These are phyloP conservation scores for Oncorhynchus gorbuscha DNA, from an alignment of 2,113 vertebrate species.

Conservation along the genomic window DNA sequence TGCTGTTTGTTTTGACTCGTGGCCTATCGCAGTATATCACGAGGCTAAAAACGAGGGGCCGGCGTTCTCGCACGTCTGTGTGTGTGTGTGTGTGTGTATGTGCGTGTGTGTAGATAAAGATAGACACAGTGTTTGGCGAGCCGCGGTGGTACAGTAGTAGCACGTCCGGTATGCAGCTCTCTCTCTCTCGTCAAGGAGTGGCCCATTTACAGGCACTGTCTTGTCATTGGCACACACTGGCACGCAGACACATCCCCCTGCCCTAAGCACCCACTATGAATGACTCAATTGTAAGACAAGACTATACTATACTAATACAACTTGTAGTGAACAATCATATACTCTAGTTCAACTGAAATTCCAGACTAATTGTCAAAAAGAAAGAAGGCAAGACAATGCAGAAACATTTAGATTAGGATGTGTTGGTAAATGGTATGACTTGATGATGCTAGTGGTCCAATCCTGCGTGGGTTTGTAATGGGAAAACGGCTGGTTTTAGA, in stretches of 20 bases:
- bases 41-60: background rate
- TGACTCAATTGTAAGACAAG: background rate
- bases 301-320: too few relatives aligned
- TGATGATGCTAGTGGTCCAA: background rate
- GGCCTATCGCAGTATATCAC: background rate
- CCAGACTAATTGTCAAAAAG: too few relatives aligned
- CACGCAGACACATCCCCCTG: background rate
- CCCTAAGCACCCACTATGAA: background rate
- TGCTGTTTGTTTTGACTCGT: slow-evolving; percentile 14
- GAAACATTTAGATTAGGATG: background rate
- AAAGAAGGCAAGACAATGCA: too few relatives aligned
- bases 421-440: background rate
- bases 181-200: background rate
- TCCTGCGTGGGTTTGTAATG: background rate
- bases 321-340: too few relatives aligned
- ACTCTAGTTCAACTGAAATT: too few relatives aligned
- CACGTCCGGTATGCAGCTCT: background rate
- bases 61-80: background rate
- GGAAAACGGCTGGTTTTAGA: background rate
- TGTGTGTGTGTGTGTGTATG: background rate
- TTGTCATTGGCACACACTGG: background rate
- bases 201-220: background rate
- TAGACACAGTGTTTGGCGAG: background rate
- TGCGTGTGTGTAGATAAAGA: background rate
- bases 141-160: background rate